A percentile compares a stretch with the other conserved stretches of the same genome.
Evolutionary conservation across 1,140 invertebrate genomes (phyloP).

Genomic region (Eupristina koningsbergeri): DNA sequence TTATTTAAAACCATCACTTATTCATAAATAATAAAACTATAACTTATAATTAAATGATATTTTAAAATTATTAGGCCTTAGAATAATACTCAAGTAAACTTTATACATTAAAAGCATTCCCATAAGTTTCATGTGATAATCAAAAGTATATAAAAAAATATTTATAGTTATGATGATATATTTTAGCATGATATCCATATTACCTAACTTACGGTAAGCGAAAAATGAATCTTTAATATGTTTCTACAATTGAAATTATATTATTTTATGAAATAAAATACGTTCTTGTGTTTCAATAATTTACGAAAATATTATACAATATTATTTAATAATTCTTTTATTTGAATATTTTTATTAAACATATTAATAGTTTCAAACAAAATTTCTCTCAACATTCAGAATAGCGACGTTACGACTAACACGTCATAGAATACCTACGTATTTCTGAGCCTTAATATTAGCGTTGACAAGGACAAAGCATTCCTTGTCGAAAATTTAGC

Average conservation of each 20-base stretch:
- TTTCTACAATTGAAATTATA: too few species aligned
- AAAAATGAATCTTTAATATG: background rate
- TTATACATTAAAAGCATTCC: slow-evolving; percentile 4
- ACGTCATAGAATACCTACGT: too few species aligned
- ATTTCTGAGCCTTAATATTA: too few species aligned
- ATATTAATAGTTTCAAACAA: background rate
- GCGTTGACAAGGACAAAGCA: too few species aligned
- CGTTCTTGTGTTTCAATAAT: background rate
- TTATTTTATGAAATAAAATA: too few species aligned
- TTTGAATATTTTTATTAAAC: background rate
- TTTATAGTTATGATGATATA: background rate
- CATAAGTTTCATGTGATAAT: background rate
- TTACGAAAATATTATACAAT: background rate
- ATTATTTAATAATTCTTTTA: background rate
- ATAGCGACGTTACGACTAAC: too few species aligned
- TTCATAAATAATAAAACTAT: background rate
- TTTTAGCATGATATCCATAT: background rate
- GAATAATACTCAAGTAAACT: background rate
- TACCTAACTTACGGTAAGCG: background rate
- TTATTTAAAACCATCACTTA: background rate
- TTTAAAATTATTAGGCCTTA: slow-evolving; percentile 32
- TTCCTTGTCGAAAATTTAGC: too few species aligned
- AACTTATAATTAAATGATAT: slow-evolving; percentile 2
- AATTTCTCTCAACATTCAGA: background rate
- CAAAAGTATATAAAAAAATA: background rate